These are phyloP conservation scores for Chaetodon trifascialis DNA, from an alignment of 2,113 vertebrate genomes.

Conservation along the genomic window DNA sequence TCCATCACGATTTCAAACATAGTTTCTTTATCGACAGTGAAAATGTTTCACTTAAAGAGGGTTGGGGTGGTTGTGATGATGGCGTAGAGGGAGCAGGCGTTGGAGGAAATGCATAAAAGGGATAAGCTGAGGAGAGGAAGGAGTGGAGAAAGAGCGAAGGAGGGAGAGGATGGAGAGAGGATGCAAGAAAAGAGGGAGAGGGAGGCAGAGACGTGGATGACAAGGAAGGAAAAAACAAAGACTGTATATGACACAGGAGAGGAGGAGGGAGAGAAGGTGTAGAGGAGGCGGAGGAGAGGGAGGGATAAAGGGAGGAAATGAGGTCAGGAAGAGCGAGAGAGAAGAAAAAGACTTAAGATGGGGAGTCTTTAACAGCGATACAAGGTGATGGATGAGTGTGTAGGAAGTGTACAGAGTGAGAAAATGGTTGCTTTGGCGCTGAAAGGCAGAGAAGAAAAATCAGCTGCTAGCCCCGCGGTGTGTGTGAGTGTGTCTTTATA, in stretches of 20 bases:
- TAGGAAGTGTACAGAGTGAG: constrained; percentile 53
- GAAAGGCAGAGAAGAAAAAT: constrained; percentile 41
- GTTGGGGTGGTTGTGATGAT: neutral
- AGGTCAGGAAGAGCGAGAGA: constrained; percentile 26
- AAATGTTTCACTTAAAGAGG: neutral
- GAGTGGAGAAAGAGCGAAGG: neutral
- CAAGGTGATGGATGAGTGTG: constrained; percentile 66
- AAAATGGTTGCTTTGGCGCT: constrained; percentile 57
- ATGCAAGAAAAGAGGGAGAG: too few relatives aligned
- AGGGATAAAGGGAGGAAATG: constrained; percentile 32
- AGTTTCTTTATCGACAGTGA: constrained; percentile 3
- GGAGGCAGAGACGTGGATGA: neutral
- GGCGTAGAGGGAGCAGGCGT: neutral
- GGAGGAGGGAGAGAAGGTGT: neutral
- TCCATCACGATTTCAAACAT: neutral
- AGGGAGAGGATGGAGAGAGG: neutral
- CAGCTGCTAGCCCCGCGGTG: constrained; percentile 35
- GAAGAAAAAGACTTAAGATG: constrained; percentile 39
- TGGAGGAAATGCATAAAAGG: neutral
- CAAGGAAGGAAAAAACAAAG: neutral
- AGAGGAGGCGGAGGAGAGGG: neutral
- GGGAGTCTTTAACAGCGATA: constrained; percentile 45
- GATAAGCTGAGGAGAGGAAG: neutral
- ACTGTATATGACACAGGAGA: neutral
- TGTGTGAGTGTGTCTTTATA: constrained; percentile 4